These are phyloP conservation scores for Lamprotornis superbus DNA, from an alignment of 2,113 vertebrate species.

Conservation along the genomic window DNA sequence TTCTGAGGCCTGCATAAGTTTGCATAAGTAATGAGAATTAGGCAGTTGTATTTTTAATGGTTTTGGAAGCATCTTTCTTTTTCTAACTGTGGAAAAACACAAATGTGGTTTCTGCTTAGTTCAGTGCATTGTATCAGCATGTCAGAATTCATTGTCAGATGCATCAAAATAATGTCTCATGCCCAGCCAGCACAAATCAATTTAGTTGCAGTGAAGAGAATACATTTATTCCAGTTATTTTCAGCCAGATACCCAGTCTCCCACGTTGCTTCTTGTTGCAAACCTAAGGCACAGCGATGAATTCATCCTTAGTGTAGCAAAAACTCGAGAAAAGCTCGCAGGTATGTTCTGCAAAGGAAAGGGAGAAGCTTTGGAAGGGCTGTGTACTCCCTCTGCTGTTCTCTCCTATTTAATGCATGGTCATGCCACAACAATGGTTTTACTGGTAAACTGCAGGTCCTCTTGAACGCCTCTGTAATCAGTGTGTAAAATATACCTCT, in stretches of 20 bases:
- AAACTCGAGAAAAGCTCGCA: background rate
- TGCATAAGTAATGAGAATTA: background rate
- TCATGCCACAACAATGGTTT: background rate
- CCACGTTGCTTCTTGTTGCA: background rate
- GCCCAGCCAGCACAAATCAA: background rate
- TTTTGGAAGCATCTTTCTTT: background rate
- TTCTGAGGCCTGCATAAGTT: background rate
- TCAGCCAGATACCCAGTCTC: background rate
- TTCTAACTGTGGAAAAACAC: background rate
- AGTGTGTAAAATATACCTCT: background rate
- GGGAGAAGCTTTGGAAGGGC: background rate
- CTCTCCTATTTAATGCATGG: slow-evolving; percentile 31
- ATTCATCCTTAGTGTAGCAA: background rate
- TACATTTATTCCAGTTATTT: background rate
- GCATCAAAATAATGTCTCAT: background rate
- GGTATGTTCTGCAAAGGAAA: background rate
- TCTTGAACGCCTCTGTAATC: background rate
- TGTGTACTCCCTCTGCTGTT: slow-evolving; percentile 64
- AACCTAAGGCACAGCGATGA: background rate
- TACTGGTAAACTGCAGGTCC: background rate
- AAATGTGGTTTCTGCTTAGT: background rate
- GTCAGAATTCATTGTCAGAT: background rate
- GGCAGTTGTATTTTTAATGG: background rate
- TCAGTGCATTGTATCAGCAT: background rate
- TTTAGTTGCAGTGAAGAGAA: background rate